These are phyloP conservation scores for Caenorhabditis sulstoni DNA, from an alignment of 2,888 invertebrate species.

Conservation along the genomic window DNA sequence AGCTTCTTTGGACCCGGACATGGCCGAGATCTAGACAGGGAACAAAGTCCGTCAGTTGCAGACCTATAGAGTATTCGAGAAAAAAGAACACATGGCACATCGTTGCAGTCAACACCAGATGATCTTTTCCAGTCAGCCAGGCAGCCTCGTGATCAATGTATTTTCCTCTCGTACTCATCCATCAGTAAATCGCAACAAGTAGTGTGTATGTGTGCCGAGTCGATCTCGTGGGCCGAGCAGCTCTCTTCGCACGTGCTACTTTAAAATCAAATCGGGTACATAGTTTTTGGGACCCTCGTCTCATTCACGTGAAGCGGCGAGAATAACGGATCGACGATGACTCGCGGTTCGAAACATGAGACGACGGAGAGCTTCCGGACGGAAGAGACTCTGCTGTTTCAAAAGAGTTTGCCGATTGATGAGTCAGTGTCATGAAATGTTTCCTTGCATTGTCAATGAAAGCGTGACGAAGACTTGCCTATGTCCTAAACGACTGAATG, in stretches of 20 bases:
- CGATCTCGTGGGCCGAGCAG: slow-evolving; percentile 3
- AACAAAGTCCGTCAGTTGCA: slow-evolving; percentile 30
- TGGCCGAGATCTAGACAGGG: slow-evolving; percentile 1
- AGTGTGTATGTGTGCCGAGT: slow-evolving; percentile 6
- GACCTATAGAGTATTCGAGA: slow-evolving; percentile 7
- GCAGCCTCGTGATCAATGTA: slow-evolving; percentile 47
- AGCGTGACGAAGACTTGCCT: slow-evolving; percentile 14
- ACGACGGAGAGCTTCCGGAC: slow-evolving; percentile 29
- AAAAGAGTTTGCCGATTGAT: slow-evolving; percentile 27
- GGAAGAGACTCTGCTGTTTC: slow-evolving; percentile 33
- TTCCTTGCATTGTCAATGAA: neutral
- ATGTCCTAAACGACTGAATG: neutral
- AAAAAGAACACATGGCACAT: slow-evolving; percentile 36
- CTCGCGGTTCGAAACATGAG: slow-evolving; percentile 29
- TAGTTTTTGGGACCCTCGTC: slow-evolving; percentile 41
- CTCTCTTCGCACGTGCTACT: slow-evolving; percentile 30
- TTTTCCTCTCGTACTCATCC: slow-evolving; percentile 51
- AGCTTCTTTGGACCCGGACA: slow-evolving; percentile 23
- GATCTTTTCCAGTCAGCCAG: slow-evolving; percentile 8
- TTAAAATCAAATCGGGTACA: slow-evolving; percentile 45
- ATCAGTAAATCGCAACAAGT: slow-evolving; percentile 54
- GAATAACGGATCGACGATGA: slow-evolving; percentile 5
- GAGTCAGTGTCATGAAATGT: slow-evolving; percentile 30
- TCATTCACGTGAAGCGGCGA: slow-evolving; percentile 37
- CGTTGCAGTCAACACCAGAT: slow-evolving; percentile 28